These are phyloP conservation scores for Lamprotornis superbus DNA, from an alignment of 2,113 vertebrate species.

Conservation along the genomic window DNA sequence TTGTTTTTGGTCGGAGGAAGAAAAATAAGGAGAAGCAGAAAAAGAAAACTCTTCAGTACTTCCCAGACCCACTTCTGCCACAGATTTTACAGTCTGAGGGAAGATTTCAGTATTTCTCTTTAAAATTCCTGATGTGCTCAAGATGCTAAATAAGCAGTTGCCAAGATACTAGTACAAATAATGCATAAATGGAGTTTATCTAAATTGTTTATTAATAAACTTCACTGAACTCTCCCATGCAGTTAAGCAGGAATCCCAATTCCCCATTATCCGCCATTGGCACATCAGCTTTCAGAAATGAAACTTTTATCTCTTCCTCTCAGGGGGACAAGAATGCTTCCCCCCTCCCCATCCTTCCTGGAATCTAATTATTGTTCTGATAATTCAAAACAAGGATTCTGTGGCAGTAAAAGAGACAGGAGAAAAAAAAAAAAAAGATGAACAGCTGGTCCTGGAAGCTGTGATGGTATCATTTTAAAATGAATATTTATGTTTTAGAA, in stretches of 20 bases:
- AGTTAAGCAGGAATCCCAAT: conserved; percentile 33
- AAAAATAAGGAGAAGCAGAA: neutral
- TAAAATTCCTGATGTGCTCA: conserved; percentile 34
- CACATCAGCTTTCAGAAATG: conserved; percentile 4
- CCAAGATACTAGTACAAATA: conserved; percentile 47
- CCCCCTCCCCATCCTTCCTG: neutral
- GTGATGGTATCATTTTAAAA: neutral
- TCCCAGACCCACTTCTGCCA: neutral
- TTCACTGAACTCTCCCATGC: conserved; percentile 23
- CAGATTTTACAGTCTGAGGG: neutral
- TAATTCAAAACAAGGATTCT: conserved; percentile 24
- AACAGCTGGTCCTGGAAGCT: neutral
- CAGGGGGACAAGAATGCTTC: neutral
- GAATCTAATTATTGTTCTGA: conserved; percentile 19
- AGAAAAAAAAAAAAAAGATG: neutral
- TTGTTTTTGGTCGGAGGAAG: conserved; percentile 47
- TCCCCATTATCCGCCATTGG: neutral
- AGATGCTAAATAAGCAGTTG: conserved; percentile 12
- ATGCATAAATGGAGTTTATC: conserved; percentile 42
- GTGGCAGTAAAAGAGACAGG: neutral
- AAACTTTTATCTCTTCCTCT: conserved; percentile 22
- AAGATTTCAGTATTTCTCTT: conserved; percentile 3
- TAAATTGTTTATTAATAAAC: conserved; percentile 50
- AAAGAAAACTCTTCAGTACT: neutral
- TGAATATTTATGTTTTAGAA: neutral